Evolutionary conservation across 2,888 invertebrate species (phyloP).

Genomic region (Malacosoma neustria): DNA sequence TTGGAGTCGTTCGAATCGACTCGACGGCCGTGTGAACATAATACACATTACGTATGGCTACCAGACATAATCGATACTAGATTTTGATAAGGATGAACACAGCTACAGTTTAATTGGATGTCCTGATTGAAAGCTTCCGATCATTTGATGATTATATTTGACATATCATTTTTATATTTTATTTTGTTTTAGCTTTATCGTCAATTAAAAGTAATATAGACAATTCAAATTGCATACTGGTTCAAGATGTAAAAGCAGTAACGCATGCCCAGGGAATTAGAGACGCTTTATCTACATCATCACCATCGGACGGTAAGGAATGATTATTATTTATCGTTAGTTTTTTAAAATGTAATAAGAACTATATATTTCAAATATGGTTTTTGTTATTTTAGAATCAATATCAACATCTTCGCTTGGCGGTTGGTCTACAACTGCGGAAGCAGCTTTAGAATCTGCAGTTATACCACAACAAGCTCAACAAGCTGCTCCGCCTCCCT

Average conservation of each 20-base stretch:
- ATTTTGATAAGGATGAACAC: conserved; percentile 44
- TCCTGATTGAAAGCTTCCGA: conserved; percentile 38
- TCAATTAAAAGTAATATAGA: conserved; percentile 93
- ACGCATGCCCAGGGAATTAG: conserved; percentile 90
- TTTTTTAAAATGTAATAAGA: conserved; percentile 2
- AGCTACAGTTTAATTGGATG: conserved; percentile 52
- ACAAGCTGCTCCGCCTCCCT: conserved; percentile 84
- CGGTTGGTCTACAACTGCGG: conserved; percentile 69
- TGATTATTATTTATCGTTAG: not conserved
- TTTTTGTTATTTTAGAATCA: conserved; percentile 75
- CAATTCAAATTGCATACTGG: conserved; percentile 91
- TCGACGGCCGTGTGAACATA: conserved; percentile 39
- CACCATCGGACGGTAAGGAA: conserved; percentile 60
- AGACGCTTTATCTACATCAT: conserved; percentile 77
- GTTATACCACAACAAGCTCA: conserved; percentile 80
- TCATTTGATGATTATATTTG: conserved; percentile 24
- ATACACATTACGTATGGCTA: conserved; percentile 46
- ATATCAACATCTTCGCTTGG: conserved; percentile 66
- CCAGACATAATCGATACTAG: conserved; percentile 46
- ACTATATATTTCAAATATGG: not conserved
- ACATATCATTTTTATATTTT: conserved; percentile 8
- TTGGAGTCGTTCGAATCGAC: conserved; percentile 29
- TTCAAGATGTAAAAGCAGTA: conserved; percentile 91
- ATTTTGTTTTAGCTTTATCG: conserved; percentile 85
- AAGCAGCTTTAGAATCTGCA: conserved; percentile 72